phyloP scores from a whole-genome alignment of 2,113 vertebrate species.

The Otus sunia region DNA sequence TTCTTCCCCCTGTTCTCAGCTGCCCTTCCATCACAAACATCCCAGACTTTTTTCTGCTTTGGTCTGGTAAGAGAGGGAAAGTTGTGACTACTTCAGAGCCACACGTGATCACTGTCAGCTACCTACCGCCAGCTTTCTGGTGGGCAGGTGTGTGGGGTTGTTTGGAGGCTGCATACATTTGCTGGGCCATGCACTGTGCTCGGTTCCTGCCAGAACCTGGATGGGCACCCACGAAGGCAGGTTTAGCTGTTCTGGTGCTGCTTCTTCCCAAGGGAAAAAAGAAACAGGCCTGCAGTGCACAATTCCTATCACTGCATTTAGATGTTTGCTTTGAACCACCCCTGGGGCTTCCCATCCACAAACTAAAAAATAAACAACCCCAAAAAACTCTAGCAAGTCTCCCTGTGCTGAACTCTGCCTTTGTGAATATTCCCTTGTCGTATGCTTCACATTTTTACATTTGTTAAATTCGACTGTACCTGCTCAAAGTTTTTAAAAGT shows the following conservation, averaged over 20 bases:
- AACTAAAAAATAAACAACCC: neutral
- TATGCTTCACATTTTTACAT: neutral
- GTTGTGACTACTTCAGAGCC: neutral
- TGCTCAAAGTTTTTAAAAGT: neutral
- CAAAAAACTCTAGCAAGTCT: no score
- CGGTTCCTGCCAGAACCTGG: fast-evolving
- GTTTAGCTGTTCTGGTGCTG: neutral
- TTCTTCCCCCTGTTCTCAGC: neutral
- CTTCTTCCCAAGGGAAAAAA: fast-evolving
- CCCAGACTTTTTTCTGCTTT: neutral
- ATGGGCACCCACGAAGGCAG: neutral
- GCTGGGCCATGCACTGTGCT: fast-evolving
- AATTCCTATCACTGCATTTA: neutral
- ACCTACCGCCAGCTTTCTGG: neutral
- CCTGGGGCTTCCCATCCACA: neutral
- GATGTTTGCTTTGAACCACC: neutral
- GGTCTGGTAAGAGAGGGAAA: neutral
- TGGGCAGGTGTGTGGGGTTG: fast-evolving
- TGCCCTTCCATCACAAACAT: neutral
- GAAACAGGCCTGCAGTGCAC: neutral
- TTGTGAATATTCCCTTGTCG: neutral
- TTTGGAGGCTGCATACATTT: neutral
- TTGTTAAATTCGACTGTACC: neutral
- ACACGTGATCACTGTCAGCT: neutral
- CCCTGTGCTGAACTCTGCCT: neutral